Conservation (phyloP, 2,797 vertebrate genomes). For the Carcharodon carcharias region DNA sequence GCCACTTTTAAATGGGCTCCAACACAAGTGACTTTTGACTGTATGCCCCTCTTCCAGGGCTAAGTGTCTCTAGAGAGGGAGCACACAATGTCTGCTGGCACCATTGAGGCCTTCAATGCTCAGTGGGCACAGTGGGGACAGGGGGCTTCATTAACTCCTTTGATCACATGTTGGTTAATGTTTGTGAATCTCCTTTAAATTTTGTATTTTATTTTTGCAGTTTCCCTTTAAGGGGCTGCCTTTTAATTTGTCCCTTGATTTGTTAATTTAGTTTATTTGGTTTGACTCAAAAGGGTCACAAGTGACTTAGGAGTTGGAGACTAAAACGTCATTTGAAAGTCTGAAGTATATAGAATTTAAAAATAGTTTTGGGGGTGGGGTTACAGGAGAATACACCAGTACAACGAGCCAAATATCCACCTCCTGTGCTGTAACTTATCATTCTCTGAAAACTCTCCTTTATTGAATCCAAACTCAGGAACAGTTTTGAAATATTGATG, state of each 20-base stretch:
- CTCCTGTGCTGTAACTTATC: neutral
- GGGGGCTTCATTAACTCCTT: too few species aligned
- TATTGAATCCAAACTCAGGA: neutral
- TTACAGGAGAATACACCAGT: neutral
- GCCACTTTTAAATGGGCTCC: neutral
- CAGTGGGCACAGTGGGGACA: too few species aligned
- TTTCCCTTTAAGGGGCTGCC: too few species aligned
- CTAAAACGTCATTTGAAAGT: neutral
- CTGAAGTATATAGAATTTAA: neutral
- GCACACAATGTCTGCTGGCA: too few species aligned
- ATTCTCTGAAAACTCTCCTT: neutral
- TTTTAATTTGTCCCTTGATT: too few species aligned
- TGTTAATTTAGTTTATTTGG: too few species aligned
- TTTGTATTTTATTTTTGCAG: too few species aligned
- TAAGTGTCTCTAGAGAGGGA: too few species aligned
- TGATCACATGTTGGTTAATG: too few species aligned
- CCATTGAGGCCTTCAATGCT: too few species aligned
- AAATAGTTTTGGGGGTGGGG: neutral
- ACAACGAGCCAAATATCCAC: neutral
- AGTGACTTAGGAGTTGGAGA: neutral
- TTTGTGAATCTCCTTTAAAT: too few species aligned
- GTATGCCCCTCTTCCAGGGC: too few species aligned
- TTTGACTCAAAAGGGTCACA: neutral
- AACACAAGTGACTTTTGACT: neutral
- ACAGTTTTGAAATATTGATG: neutral